Base-by-base conservation (phyloP, 2,888 invertebrate species). In the Orthonevra nobilis region DNA sequence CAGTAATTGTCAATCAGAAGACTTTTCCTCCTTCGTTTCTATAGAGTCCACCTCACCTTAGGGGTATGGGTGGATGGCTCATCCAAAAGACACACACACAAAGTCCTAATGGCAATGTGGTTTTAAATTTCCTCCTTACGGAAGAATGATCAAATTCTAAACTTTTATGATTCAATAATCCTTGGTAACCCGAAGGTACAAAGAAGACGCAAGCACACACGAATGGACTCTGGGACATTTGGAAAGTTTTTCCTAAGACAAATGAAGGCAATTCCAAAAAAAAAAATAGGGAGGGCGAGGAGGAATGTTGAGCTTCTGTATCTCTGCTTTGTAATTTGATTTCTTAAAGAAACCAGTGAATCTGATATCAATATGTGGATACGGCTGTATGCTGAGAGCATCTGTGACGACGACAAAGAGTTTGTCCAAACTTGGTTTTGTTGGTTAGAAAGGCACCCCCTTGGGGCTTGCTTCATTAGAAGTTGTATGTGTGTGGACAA, bases 51-150 rank as follows among this genome's bases (percentile, higher is more conserved):
- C 19, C 23, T n/a, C 20, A 54, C 60, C 36, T 52, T 28, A 50
- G 56, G 36, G 58, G 23, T 48, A 52, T 20, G 77, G 20, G 5
- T 15, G n/a, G 23, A 23, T 46, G 19, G 15, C 58, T 52, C 17
- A 23, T 19, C n/a, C 10, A 48, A 60, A 23, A 26, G 15, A 44
- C 20, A 28, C 20, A 46, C n/a, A n/a, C n/a, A 32, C 30, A 17
- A 52, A 56, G 38, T 72, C 64, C 60, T 79, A 79, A 79, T 79
- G 66, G 73, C 79, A 72, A 79, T 72, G 79, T 73, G 79, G 79
- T 79, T 79, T 79, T 79, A 73, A 79, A 79, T 79, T 79, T 79
- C 79, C 79, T 68, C 23, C 70, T 56, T 70, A 63, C 70, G 75
- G 75, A 15, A 54, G 38, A 63, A 23, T 75, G 73, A 79, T 66